Conservation (phyloP, 2,113 vertebrate species). For the Scartelaos histophorus region DNA sequence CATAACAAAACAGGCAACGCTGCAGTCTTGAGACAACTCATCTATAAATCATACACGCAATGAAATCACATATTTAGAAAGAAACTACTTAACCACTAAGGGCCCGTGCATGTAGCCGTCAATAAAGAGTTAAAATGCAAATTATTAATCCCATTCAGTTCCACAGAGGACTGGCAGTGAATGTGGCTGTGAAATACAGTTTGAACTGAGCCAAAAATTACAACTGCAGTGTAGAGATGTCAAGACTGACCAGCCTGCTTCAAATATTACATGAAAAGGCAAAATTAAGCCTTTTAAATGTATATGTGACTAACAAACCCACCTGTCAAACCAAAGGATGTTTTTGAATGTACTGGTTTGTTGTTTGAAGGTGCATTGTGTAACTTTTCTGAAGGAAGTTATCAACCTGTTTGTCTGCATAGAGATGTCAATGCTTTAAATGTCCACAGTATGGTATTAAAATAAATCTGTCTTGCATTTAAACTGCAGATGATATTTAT, state of each 20-base stretch:
- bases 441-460: too few relatives aligned
- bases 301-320: not conserved
- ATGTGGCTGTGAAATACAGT: conserved; percentile 66
- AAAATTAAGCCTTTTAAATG: not conserved
- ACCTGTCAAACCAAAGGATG: not conserved
- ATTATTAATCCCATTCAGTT: conserved; percentile 69
- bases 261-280: not conserved
- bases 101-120: conserved; percentile 32
- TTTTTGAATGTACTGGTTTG: not conserved
- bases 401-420: too few relatives aligned
- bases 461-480: too few relatives aligned
- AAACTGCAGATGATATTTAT: too few relatives aligned
- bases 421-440: too few relatives aligned
- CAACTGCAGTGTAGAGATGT: conserved; percentile 39
- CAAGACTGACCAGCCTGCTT: conserved; percentile 29
- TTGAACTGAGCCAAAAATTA: conserved; percentile 55
- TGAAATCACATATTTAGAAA: conserved; percentile 42
- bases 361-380: not conserved
- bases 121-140: conserved; percentile 70
- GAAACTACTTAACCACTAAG: conserved; percentile 35
- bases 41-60: conserved; percentile 51
- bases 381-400: too few relatives aligned
- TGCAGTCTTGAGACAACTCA: conserved; percentile 37
- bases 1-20: conserved; percentile 33
- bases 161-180: conserved; percentile 49